These are phyloP conservation scores for Drosophila pullipes DNA, from an alignment of 2,888 invertebrate species.

Conservation along the genomic window DNA sequence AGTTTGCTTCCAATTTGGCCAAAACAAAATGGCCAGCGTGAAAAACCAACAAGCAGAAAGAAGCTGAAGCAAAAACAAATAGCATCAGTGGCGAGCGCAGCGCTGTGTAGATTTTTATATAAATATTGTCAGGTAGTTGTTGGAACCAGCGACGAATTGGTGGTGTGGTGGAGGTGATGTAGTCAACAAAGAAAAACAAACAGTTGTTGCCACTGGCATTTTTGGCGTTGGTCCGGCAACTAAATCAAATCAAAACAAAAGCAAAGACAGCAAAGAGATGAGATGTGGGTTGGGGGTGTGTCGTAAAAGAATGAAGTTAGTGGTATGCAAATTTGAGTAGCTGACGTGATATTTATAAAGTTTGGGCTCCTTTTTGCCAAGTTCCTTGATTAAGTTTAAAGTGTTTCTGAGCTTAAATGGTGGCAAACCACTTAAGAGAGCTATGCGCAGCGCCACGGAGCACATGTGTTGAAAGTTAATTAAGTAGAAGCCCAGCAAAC, in stretches of 20 bases:
- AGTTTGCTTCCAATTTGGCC: conserved; percentile 13
- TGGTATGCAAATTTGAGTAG: conserved; percentile 54
- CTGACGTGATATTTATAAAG: conserved; percentile 41
- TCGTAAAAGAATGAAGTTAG: conserved; percentile 1
- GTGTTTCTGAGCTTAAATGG: conserved; percentile 40
- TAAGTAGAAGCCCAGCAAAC: conserved; percentile 53
- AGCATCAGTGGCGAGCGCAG: conserved; percentile 13
- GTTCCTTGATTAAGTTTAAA: conserved; percentile 53
- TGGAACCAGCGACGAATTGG: conserved; percentile 16
- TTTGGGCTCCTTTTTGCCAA: neutral
- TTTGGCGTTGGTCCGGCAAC: conserved; percentile 35
- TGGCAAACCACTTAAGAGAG: conserved; percentile 14
- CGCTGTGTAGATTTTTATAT: conserved; percentile 63
- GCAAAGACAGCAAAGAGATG: conserved; percentile 14
- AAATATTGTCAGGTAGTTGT: conserved; percentile 71
- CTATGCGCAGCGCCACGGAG: neutral
- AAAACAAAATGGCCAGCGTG: conserved; percentile 36
- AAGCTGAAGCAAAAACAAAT: conserved; percentile 19
- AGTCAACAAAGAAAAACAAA: conserved; percentile 42
- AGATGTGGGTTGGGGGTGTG: neutral
- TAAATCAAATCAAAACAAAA: conserved; percentile 71
- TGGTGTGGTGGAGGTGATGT: neutral
- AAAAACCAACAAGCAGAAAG: conserved; percentile 33
- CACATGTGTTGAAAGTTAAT: conserved; percentile 68
- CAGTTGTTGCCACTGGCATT: conserved; percentile 36